Evolutionary conservation across 2,113 vertebrate species (phyloP), one percentile per base, ranked within the genome.

Genomic region (Jaculus jaculus): DNA sequence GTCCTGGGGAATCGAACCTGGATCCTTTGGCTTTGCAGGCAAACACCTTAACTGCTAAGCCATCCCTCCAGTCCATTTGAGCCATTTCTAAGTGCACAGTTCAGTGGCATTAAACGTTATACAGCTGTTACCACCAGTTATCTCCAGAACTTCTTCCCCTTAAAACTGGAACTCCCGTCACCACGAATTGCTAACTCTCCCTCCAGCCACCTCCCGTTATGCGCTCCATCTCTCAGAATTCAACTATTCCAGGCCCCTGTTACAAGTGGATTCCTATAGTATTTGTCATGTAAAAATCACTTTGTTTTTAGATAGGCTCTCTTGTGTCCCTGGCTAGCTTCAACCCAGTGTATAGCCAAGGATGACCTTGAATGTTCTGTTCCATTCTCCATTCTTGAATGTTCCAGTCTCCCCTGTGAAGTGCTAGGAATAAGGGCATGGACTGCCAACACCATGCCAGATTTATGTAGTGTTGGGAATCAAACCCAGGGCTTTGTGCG

Each of bases 201-300:
- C 0, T 4, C 42, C 4, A 37, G 23, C 7, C 51, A 72, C 0
- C 0, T 32, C 66, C 68, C 0, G 0, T 2, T 34, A 58, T 7
- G 9, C 68, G 68, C 21, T 5, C 15, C 13, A 3, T 32, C 39
- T n/a, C 0, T 23, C n/a, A n/a, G 61, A n/a, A 68, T 23, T 15
- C 39, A 16, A 1, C 2, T 2, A 1, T 18, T 32, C 75, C 13
- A 28, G 51, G 87, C 7, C 26, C 51, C 21, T 28, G 26, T 0
- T 20, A 4, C 4, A 9, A 74, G 10, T 42, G 23, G 6, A 34
- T 26, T 3, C 30, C 7, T 20, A 34, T 23, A 18, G 2, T 42
- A 42, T 17, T 39, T 63, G 66, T 75, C 82, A 58, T 65, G 26
- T 85, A 73, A 69, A 93, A 90, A 26, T 71, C n/a, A 42, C 30